phyloP scores from a whole-genome alignment of 2,797 vertebrate genomes.

The Pseudocheirus occidentalis region DNA sequence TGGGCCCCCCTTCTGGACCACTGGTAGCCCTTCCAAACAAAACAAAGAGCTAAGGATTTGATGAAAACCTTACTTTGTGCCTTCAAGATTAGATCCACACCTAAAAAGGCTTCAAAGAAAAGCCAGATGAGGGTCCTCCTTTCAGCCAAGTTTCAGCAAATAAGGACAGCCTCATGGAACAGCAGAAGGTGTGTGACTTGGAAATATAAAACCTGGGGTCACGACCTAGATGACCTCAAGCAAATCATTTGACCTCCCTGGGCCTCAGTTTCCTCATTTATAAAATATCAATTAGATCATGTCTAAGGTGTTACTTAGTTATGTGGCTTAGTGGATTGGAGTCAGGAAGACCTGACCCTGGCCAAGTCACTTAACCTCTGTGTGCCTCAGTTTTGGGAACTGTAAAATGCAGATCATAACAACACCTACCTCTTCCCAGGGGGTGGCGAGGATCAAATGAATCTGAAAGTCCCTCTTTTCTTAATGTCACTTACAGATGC shows the following conservation, averaged over 20 bases:
- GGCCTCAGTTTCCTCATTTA: not conserved
- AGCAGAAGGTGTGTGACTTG: not conserved
- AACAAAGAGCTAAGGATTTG: conserved; percentile 31
- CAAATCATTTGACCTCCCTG: not conserved
- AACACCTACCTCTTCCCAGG: not conserved
- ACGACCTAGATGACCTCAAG: not conserved
- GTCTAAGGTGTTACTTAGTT: not conserved
- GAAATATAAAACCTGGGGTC: not conserved
- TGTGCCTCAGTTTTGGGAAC: not conserved
- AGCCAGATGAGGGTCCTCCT: conserved; percentile 14
- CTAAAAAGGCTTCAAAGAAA: conserved; percentile 12
- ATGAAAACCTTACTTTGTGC: conserved; percentile 11
- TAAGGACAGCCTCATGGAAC: not conserved
- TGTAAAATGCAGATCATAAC: not conserved
- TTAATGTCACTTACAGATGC: not conserved
- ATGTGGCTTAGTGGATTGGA: not conserved
- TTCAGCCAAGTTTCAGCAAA: conserved; percentile 31
- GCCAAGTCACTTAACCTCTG: not conserved
- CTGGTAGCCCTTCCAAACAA: conserved; percentile 49
- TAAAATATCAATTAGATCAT: not conserved
- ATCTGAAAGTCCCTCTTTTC: not conserved
- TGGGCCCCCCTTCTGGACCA: conserved; percentile 24
- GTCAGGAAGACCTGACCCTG: not conserved
- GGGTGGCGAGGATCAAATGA: not conserved
- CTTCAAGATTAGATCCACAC: conserved; percentile 31